phyloP scores from a whole-genome alignment of 2,113 vertebrate genomes.

The Bos javanicus region DNA sequence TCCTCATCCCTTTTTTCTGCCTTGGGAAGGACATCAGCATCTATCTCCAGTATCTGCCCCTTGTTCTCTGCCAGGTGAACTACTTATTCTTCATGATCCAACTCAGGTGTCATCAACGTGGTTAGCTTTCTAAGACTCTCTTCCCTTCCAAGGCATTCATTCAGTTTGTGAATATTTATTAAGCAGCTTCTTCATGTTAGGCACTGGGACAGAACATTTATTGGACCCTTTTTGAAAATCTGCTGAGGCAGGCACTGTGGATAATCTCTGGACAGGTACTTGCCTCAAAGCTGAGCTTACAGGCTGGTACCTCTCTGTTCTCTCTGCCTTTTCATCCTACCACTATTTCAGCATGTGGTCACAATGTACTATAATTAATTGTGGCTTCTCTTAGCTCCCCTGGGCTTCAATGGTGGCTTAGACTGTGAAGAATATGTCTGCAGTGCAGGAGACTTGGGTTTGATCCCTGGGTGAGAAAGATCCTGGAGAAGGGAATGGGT shows the following conservation, averaged over 20 bases:
- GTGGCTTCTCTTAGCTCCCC: background rate
- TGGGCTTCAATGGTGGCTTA: background rate
- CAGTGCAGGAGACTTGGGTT: background rate
- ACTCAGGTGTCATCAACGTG: background rate
- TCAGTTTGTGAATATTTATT: background rate
- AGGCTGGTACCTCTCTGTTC: background rate
- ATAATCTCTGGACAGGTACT: background rate
- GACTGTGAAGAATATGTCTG: background rate
- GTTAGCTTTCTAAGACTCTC: background rate
- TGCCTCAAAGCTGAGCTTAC: background rate
- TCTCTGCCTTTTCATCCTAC: background rate
- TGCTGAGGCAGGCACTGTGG: background rate
- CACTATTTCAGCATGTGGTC: background rate
- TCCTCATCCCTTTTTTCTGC: background rate
- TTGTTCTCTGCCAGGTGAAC: background rate
- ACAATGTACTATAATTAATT: background rate
- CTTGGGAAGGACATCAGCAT: background rate
- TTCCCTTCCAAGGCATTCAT: background rate
- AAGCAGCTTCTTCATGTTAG: background rate
- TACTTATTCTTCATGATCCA: background rate
- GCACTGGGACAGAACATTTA: background rate
- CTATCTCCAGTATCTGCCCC: background rate
- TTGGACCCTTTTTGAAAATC: background rate
- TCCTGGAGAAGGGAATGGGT: background rate
- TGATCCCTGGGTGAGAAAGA: background rate